phyloP scores from a whole-genome alignment of 2,113 vertebrate genomes.

The Ailurus styani region DNA sequence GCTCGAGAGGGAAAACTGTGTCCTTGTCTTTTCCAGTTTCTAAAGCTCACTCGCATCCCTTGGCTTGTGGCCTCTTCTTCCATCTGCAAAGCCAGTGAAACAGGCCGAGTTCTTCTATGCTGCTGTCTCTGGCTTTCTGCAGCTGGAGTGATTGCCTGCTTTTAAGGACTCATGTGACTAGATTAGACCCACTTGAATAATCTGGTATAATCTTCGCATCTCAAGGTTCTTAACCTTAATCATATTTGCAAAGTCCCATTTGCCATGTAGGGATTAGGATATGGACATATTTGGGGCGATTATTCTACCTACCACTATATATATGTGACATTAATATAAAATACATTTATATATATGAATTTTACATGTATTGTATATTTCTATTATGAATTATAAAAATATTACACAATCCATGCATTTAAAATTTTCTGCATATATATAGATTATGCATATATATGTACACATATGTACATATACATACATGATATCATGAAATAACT shows the following conservation, averaged over 20 bases:
- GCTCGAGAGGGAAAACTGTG: neutral
- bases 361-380: neutral
- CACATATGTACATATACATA: neutral
- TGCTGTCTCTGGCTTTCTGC: neutral
- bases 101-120: neutral
- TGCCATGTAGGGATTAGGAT: neutral
- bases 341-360: neutral
- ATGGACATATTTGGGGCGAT: neutral
- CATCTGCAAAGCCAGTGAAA: neutral
- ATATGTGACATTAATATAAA: neutral
- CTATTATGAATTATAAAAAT: neutral
- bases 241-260: neutral
- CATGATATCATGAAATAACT: neutral
- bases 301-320: neutral
- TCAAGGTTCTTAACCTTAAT: neutral
- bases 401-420: neutral
- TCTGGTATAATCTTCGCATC: neutral
- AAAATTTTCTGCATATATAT: neutral
- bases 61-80: neutral
- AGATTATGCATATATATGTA: neutral
- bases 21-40: neutral
- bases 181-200: neutral
- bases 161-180: neutral
- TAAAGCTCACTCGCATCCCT: neutral
- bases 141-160: neutral